These are phyloP conservation scores for Calameuta pallipes DNA, from an alignment of 2,888 invertebrate genomes.

Conservation along the genomic window DNA sequence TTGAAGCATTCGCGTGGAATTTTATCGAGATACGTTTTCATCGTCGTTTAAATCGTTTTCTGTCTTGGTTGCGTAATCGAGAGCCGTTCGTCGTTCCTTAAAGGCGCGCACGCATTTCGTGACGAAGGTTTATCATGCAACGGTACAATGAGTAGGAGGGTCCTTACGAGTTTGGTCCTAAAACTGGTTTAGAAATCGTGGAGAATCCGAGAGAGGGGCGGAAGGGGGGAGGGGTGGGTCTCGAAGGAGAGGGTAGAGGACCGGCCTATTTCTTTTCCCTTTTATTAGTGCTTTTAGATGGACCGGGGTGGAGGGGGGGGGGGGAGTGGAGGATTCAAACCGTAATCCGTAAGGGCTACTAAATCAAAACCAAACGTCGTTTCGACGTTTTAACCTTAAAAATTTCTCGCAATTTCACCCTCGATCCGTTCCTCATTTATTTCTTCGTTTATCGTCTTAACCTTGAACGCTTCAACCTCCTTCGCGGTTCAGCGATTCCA, in stretches of 20 bases:
- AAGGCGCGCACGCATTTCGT: constrained; percentile 4
- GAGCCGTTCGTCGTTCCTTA: background rate
- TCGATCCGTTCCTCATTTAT: background rate
- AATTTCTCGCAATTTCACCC: background rate
- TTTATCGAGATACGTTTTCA: background rate
- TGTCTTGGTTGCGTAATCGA: background rate
- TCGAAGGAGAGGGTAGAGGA: background rate
- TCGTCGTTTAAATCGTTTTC: background rate
- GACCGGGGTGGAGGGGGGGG: too few relatives aligned
- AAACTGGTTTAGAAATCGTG: constrained; percentile 60
- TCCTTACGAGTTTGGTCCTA: constrained; percentile 40
- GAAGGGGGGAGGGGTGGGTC: background rate
- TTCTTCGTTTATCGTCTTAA: background rate
- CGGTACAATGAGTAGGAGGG: constrained; percentile 63
- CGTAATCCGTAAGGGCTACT: background rate
- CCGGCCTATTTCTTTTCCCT: constrained; percentile 21
- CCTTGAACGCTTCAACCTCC: background rate
- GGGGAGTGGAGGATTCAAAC: background rate
- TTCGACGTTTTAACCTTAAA: background rate
- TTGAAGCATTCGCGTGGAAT: background rate
- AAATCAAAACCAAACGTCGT: background rate
- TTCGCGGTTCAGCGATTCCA: background rate
- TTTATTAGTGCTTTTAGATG: background rate
- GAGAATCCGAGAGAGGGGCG: background rate
- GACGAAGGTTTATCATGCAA: constrained; percentile 39